Percentiles rank a stretch among this genome's conserved stretches.
Conservation (phyloP, 2,888 invertebrate species). For the Drosophila paranaensis region DNA sequence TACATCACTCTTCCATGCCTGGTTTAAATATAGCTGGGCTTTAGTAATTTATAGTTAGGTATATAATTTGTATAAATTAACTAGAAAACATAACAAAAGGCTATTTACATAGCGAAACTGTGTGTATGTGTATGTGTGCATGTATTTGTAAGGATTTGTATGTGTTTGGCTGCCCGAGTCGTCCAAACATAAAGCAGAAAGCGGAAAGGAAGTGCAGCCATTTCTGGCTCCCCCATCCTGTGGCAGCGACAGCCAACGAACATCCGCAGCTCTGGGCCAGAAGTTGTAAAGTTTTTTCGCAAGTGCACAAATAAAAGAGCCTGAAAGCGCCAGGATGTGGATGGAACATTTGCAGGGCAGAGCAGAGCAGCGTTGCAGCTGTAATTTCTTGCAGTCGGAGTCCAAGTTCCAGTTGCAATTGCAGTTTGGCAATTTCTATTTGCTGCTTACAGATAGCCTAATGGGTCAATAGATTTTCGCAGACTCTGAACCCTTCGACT, state of each 20-base stretch:
- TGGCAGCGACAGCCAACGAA: slow-evolving; percentile 53
- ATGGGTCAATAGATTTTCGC: slow-evolving; percentile 67
- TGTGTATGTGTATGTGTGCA: neutral
- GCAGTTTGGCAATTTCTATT: slow-evolving; percentile 51
- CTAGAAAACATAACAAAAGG: slow-evolving; percentile 8
- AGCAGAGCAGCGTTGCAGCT: slow-evolving; percentile 32
- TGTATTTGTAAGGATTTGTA: neutral
- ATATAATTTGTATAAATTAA: slow-evolving; percentile 14
- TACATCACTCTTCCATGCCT: neutral
- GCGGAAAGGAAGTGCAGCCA: slow-evolving; percentile 70
- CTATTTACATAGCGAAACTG: slow-evolving; percentile 18
- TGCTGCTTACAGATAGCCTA: slow-evolving; percentile 39
- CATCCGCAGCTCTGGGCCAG: slow-evolving; percentile 59
- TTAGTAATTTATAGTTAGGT: slow-evolving; percentile 12
- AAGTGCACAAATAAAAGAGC: slow-evolving; percentile 66
- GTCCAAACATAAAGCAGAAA: slow-evolving; percentile 40
- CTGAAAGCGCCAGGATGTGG: slow-evolving; percentile 70
- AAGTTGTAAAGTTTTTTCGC: slow-evolving; percentile 68
- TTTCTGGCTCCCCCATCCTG: slow-evolving; percentile 74
- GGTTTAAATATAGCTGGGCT: neutral
- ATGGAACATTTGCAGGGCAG: slow-evolving; percentile 14
- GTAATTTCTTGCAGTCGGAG: neutral
- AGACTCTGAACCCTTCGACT: slow-evolving; percentile 6
- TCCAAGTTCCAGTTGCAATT: slow-evolving; percentile 34
- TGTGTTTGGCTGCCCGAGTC: slow-evolving; percentile 3